Percentiles rank a stretch among this genome's conserved stretches.
These are phyloP conservation scores for Drosophila meridiana DNA, from an alignment of 2,888 invertebrate species.

Conservation along the genomic window DNA sequence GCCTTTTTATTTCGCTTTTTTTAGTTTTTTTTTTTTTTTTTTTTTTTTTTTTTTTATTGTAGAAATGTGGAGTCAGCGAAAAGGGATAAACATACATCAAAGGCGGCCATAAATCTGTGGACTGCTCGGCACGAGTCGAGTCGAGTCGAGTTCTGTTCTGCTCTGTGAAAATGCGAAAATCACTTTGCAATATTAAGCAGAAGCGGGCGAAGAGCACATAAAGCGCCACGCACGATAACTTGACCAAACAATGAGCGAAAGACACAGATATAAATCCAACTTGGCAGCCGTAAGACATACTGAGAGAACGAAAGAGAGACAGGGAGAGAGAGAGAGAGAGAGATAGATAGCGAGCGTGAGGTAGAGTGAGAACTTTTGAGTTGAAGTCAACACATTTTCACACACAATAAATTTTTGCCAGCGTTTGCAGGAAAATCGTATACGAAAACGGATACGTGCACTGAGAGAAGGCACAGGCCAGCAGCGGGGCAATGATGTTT, in stretches of 20 bases:
- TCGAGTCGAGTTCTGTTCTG: slow-evolving; percentile 6
- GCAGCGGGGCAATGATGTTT: background rate
- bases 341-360: slow-evolving; percentile 7
- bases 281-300: slow-evolving; percentile 53
- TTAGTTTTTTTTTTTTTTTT: background rate
- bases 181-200: slow-evolving; percentile 56
- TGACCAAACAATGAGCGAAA: slow-evolving; percentile 68
- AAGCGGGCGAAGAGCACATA: slow-evolving; percentile 50
- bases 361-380: slow-evolving; percentile 66
- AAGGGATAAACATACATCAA: slow-evolving; percentile 65
- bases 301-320: slow-evolving; percentile 2
- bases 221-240: slow-evolving; percentile 73
- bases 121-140: slow-evolving; percentile 25
- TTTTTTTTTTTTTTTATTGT: background rate
- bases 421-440: slow-evolving; percentile 62
- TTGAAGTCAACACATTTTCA: slow-evolving; percentile 80
- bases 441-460: slow-evolving; percentile 46
- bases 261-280: slow-evolving; percentile 69
- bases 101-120: slow-evolving; percentile 69
- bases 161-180: slow-evolving; percentile 63
- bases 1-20: slow-evolving; percentile 1
- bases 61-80: slow-evolving; percentile 63
- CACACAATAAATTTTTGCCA: slow-evolving; percentile 80
- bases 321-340: slow-evolving; percentile 5
- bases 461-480: slow-evolving; percentile 7